Conservation (phyloP, 1,140 invertebrate species). For the Drosophila seguyi region DNA sequence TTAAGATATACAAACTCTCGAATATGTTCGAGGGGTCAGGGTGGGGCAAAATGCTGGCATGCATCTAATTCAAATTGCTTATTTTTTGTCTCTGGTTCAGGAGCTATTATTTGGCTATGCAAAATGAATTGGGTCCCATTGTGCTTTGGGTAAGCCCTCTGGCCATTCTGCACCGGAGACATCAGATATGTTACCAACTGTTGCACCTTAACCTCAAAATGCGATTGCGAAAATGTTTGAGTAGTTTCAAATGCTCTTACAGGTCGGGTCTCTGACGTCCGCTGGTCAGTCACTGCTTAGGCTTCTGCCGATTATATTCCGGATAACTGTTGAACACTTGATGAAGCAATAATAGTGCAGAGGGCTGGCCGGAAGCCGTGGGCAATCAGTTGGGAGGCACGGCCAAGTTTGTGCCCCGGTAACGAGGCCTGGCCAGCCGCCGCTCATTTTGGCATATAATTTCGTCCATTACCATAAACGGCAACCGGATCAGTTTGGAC, state of each 20-base stretch:
- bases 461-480: conserved; percentile 82
- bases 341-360: conserved; percentile 81
- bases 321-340: conserved; percentile 19
- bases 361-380: conserved; percentile 53
- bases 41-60: no score
- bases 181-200: conserved; percentile 67
- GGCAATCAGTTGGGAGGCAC: conserved; percentile 61
- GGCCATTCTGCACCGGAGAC: conserved; percentile 2
- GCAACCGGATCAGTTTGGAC: conserved; percentile 76
- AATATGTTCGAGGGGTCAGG: no score
- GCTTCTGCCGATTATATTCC: conserved; percentile 38
- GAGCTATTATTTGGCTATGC: background rate
- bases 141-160: conserved; percentile 11
- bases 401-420: conserved; percentile 71
- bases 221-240: conserved; percentile 79
- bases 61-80: background rate
- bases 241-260: conserved; percentile 74
- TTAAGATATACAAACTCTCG: no score
- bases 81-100: background rate
- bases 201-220: conserved; percentile 77
- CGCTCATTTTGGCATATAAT: conserved; percentile 70
- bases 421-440: conserved; percentile 46
- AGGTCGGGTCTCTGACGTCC: conserved; percentile 25
- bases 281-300: conserved; percentile 49
- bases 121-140: background rate